Evolutionary conservation across 2,797 vertebrate genomes (phyloP).

Genomic region (Alexandromys oeconomus): DNA sequence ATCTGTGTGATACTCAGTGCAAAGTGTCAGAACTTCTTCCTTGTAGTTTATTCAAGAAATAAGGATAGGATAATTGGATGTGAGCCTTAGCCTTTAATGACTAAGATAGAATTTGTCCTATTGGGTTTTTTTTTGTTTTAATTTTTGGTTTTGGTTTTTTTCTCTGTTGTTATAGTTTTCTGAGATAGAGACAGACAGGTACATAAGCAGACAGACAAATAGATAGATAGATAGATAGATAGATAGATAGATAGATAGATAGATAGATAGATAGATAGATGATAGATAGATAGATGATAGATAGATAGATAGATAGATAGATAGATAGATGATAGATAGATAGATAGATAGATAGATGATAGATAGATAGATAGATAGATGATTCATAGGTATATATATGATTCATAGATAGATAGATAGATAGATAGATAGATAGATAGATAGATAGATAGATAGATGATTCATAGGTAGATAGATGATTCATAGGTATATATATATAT

Average conservation of each 20-base stretch:
- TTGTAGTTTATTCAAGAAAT: conserved; percentile 3
- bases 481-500: too few relatives aligned
- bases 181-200: not conserved
- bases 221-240: not conserved
- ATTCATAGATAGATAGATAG: too few relatives aligned
- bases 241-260: not conserved
- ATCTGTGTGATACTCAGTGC: not conserved
- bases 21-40: not conserved
- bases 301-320: not conserved
- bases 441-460: too few relatives aligned
- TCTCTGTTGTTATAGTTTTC: not conserved
- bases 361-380: too few relatives aligned
- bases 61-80: not conserved
- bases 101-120: not conserved
- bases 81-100: not conserved
- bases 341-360: too few relatives aligned
- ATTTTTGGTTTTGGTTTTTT: not conserved
- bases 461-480: too few relatives aligned
- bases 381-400: too few relatives aligned
- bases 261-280: too few relatives aligned
- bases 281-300: too few relatives aligned
- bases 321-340: not conserved
- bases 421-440: too few relatives aligned
- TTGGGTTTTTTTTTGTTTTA: not conserved
- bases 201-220: not conserved